phyloP scores from a whole-genome alignment of 2,113 vertebrate genomes.

The Pan troglodytes region DNA sequence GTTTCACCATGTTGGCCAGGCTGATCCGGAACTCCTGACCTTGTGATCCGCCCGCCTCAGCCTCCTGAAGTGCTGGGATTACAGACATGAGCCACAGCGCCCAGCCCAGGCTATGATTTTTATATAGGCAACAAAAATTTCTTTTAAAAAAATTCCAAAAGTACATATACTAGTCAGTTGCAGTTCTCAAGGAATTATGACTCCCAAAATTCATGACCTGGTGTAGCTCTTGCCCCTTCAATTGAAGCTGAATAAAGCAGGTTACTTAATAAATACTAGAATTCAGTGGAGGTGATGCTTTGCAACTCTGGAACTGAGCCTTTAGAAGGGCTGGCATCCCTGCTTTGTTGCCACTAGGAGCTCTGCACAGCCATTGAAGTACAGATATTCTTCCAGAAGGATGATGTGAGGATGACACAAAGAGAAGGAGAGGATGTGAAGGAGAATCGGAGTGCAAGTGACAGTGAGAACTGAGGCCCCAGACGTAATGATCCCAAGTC shows the following conservation, averaged over 20 bases:
- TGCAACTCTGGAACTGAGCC: background rate
- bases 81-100: no score
- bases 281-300: no score
- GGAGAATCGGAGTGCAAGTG: background rate
- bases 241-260: rapidly evolving
- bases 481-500: background rate
- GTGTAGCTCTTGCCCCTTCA: background rate
- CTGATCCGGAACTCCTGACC: no score
- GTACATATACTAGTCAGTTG: background rate
- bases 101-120: background rate
- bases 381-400: background rate
- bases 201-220: no score
- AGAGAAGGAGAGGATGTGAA: background rate
- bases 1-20: no score
- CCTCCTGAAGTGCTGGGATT: no score
- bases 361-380: no score
- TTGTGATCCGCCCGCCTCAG: no score
- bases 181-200: background rate
- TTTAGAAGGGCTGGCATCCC: background rate
- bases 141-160: background rate
- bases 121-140: background rate
- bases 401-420: background rate
- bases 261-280: background rate
- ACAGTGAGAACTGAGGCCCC: background rate
- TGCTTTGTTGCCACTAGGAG: background rate